Evolutionary conservation across 2,888 invertebrate genomes (phyloP), one percentile per base, ranked within the genome.

Genomic region (Bruchidius siliquastri): DNA sequence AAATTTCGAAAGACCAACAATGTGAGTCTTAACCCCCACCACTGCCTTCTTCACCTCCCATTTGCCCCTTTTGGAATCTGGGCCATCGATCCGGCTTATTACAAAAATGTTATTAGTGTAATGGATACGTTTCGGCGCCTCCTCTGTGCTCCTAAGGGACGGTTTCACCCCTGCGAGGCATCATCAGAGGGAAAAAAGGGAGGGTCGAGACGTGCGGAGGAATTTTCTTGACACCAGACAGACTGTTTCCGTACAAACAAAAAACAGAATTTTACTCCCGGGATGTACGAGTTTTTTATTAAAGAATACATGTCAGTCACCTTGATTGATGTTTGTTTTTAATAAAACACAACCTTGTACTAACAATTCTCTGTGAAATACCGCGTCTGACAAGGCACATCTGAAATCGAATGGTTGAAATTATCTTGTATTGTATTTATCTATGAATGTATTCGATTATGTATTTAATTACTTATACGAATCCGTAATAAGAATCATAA

Each of bases 81-180:
- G 81, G 81, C 78, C 81, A 81, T 81, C 81, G 81, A 81, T 81
- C 80, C 75, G 79, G 76, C 79, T 79, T 21, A 21, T 68, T 80
- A 80, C 80, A 82, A 82, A 81, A 81, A 80, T 81, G 81, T 81
- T 82, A 82, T 82, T 81, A 82, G 79, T 78, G 78, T 81, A 81
- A 82, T 82, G 81, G 82, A 80, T 80, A 79, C 79, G 78, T 81
- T 81, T 77, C 79, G 75, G 74, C 77, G 49, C 49, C 1, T 49
- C 49, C 49, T 30, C 49, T 3, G 13, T 13, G 1, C 6, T 49
- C 49, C 49, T 18, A 8, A 49, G 49, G 49, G 49, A 49, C 18
- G 49, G 49, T 49, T 49, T 49, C 49, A 49, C 49, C 49, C 49
- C 49, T 49, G 49, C 49, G 49, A 49, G 49, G 49, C 49, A 49